Conservation (phyloP, 2,888 invertebrate genomes). For the Lissonota sp. region DNA sequence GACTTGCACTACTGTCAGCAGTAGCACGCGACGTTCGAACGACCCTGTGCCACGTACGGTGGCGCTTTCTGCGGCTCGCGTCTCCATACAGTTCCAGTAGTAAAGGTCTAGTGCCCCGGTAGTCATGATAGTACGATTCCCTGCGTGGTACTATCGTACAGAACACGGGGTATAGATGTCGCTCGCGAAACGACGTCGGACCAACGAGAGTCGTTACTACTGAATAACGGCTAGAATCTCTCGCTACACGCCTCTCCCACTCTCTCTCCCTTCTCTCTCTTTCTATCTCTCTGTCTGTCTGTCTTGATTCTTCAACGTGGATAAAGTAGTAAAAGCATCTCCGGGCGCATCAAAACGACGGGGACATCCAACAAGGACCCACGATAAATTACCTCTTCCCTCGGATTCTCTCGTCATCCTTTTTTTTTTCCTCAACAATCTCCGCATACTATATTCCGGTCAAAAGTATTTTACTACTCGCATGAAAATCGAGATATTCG, state of each 20-base stretch:
- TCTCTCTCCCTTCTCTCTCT: slow-evolving; percentile 8
- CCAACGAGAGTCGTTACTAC: slow-evolving; percentile 60
- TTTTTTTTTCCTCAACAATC: background rate
- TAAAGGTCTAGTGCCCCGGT: slow-evolving; percentile 6
- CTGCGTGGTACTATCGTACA: slow-evolving; percentile 7
- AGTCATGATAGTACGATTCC: slow-evolving; percentile 2
- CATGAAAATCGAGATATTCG: no score
- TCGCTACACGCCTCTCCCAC: background rate
- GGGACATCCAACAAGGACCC: slow-evolving; percentile 41
- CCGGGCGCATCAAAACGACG: slow-evolving; percentile 38
- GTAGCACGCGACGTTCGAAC: slow-evolving; percentile 18
- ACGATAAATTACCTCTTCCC: slow-evolving; percentile 25
- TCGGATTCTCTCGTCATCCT: background rate
- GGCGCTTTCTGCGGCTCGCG: background rate
- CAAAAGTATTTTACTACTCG: no score
- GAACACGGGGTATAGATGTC: background rate
- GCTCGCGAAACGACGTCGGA: slow-evolving; percentile 37
- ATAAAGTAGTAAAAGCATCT: slow-evolving; percentile 50
- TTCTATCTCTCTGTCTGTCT: background rate
- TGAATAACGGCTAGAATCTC: slow-evolving; percentile 35
- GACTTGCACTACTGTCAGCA: slow-evolving; percentile 51
- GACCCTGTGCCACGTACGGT: slow-evolving; percentile 20
- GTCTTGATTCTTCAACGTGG: slow-evolving; percentile 5
- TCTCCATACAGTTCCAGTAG: background rate
- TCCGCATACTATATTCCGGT: no score